Base-by-base conservation (phyloP, 1,140 invertebrate genomes). In the Ips typographus region DNA sequence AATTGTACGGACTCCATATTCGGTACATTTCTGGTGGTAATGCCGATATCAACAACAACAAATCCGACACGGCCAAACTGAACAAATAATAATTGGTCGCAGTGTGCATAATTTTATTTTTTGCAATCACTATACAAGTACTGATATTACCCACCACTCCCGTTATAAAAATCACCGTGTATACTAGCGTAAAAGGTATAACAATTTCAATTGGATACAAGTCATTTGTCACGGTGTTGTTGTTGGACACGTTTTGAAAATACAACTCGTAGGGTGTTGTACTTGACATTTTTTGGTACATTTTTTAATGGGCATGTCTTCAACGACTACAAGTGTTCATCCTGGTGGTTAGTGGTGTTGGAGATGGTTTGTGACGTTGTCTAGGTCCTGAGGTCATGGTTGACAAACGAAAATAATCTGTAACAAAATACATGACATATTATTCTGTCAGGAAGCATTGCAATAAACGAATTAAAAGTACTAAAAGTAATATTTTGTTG, bases 31-130 rank as follows among this genome's bases (percentile, higher is more conserved):
- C 93, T 52, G 90, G 87, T 0, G 92, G 93, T 52, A 94, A 77
- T 44, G 89, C 90, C 69, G 85, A 88, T 42, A 90, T 78, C 8
- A 97, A 82, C 1, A 95, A 81, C n/a, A 95, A 83, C 57, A 97
- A 82, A 80, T 97, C 95, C 3, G 94, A 93, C 36, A 96, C 85
- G 3, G 94, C 93, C 74, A 97, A 82, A 78, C 90, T 93, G 79
- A 96, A 94, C 2, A 95, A 82, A 75, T 94, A 94, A 76, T 90
- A 94, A 80, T 95, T 95, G 2, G 90, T 92, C 1, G 90, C 89
- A 1, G 90, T 92, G 77, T 91, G 90, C 89, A 95, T 91, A n/a
- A 87, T 90, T 53, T 88, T 88, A 76, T 94, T 94, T 6, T 87
- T 81, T 0, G 88, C 84, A 37, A 96, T 95, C 4, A 96, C 94